Evolutionary conservation across 30 jellyfish, hydroid and myxozoan genomes (phyloP), one percentile per base, ranked within the genome.

Genomic region (Catostylus mosaicus): DNA sequence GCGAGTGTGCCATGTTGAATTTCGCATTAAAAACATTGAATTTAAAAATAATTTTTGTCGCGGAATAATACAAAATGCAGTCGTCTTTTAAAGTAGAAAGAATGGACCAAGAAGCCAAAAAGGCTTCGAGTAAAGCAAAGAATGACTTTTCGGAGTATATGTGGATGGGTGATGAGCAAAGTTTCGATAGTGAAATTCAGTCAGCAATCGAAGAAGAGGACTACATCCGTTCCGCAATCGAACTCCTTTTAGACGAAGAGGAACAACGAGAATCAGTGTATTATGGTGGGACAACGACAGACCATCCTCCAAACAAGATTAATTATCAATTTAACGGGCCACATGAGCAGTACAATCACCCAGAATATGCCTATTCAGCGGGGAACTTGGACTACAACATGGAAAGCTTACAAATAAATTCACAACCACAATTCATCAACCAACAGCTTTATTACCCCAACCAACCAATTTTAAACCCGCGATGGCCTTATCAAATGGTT

Each of bases 201-300:
- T 51, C 73, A 22, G 57, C 64, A 47, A 59, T 86, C n/a, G 86
- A 67, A 43, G 96, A 86, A 38, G 96, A 86, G 46, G 89, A 86
- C 59, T 86, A 72, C 85, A 90, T 90, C 59, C 89, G 96, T 19
- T 76, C 92, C 14, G 84, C 96, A 16, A 90, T 90, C 5, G 97
- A 90, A 73, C 85, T 74, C 69, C 96, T 90, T 30, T 60, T 90
- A 26, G 97, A 84, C 32, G 97, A 90, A 59, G 97, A 90, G 59
- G 97, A 90, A 47, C n/a, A n/a, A n/a, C 82, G 88, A 64, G 97
- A 78, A 30, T 77, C 96, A 14, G 78, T 84, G 24, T 85, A 69
- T 50, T 90, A 33, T 69, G 82, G 56, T 26, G 63, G 33, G 3
- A 47, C 35, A 22, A 33, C 62, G 23, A 72, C 35, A 32, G 18